Base-by-base conservation (phyloP, 1,140 invertebrate species). In the Caenorhabditis latens region DNA sequence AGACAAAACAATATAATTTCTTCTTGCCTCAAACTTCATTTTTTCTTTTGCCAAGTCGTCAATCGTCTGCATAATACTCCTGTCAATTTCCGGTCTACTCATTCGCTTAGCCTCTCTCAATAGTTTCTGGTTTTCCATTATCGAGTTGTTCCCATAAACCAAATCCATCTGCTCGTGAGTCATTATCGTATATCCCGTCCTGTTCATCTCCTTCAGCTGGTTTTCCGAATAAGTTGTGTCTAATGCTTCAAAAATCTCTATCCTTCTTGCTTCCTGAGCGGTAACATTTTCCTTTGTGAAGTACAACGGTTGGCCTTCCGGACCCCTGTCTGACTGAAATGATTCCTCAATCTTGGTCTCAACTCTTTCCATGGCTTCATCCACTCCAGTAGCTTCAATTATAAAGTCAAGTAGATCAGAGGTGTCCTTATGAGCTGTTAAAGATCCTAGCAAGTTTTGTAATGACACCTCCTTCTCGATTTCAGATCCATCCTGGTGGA, bases 241-340 rank as follows among this genome's bases (percentile, higher is more conserved):
- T n/a, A 92, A 82, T 46, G 63, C 43, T 53, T 91, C 91, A 40
- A 88, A 90, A 24, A 87, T 82, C 50, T 92, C 90, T 32, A 91
- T 87, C 75, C 92, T 92, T 21, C 84, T 71, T 4, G 48, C 88
- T 82, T 91, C 91, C 42, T 85, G 67, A n/a, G 91, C 86, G 19
- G 91, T 91, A 7, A 92, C 86, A 75, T 91, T 91, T 63, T 91
- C 65, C 65, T 92, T 91, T 5, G 91, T 91, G 84, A 91, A 91
- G 71, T 88, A 91, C n/a, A 91, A 86, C 8, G 90, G 91, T 40
- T 87, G 67, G 9, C 91, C 91, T 84, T 90, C 85, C 19, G 87
- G 71, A 67, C 86, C 91, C 8, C 71, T n/a, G 24, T 79, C 71
- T 4, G 19, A 21, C 4, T 50, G 19, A n/a, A 79, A 79, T 63